These are phyloP conservation scores for Sclerodermus sp. DNA, from an alignment of 2,888 invertebrate species.

Conservation along the genomic window DNA sequence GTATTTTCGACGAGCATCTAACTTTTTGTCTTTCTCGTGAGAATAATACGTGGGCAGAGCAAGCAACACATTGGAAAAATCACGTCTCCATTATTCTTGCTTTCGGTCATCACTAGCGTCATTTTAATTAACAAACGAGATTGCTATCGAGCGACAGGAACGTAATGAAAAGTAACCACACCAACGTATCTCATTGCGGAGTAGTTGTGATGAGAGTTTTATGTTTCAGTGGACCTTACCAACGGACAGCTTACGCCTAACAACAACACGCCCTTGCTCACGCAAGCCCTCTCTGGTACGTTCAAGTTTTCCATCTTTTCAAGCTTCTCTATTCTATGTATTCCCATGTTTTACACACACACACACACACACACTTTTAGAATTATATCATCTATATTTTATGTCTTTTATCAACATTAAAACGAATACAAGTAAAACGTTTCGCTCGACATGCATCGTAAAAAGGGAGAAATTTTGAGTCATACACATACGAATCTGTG, in stretches of 20 bases:
- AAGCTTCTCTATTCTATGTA: neutral
- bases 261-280: conserved; percentile 93
- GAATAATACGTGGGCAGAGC: too few relatives aligned
- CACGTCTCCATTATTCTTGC: conserved; percentile 17
- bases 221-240: conserved; percentile 89
- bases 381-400: too few relatives aligned
- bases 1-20: too few relatives aligned
- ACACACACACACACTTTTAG: too few relatives aligned
- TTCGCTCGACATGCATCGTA: too few relatives aligned
- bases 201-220: conserved; percentile 66
- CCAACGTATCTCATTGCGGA: conserved; percentile 54
- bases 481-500: too few relatives aligned
- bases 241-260: conserved; percentile 95
- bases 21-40: too few relatives aligned
- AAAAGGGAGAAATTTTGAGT: too few relatives aligned
- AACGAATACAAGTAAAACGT: too few relatives aligned
- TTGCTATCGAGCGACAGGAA: conserved; percentile 20
- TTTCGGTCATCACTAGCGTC: conserved; percentile 13
- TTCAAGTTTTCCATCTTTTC: conserved; percentile 23
- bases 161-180: conserved; percentile 29
- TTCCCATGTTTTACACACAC: neutral
- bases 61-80: conserved; percentile 50
- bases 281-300: conserved; percentile 94
- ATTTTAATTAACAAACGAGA: conserved; percentile 15
- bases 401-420: too few relatives aligned